phyloP scores from a whole-genome alignment of 1,140 invertebrate species.

The Hylyphantes graminicola region DNA sequence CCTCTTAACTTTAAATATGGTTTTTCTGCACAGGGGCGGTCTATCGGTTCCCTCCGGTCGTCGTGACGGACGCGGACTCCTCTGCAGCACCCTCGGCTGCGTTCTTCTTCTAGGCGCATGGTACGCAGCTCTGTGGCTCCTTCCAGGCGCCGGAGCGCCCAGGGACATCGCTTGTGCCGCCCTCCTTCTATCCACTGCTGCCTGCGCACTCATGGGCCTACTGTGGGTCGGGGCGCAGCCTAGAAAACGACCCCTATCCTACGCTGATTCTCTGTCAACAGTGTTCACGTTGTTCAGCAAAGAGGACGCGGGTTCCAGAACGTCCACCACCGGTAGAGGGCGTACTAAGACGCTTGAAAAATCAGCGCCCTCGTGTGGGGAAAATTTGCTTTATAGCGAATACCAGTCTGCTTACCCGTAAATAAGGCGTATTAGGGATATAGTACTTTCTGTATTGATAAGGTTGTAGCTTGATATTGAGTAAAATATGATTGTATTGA shows the following conservation, averaged over 20 bases:
- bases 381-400: conserved; percentile 57
- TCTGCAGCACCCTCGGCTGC: conserved; percentile 64
- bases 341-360: conserved; percentile 44
- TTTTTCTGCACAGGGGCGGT: too few relatives aligned
- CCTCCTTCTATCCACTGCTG: conserved; percentile 64
- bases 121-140: conserved; percentile 64
- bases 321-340: conserved; percentile 38
- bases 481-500: too few relatives aligned
- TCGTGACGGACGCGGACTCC: conserved; percentile 66
- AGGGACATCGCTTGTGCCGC: conserved; percentile 65
- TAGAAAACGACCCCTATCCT: conserved; percentile 36
- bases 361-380: conserved; percentile 13
- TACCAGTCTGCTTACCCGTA: conserved; percentile 61
- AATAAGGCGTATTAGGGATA: neutral
- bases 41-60: conserved; percentile 65
- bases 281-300: conserved; percentile 61
- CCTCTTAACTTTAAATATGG: too few relatives aligned
- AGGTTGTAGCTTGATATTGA: too few relatives aligned
- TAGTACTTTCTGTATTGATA: too few relatives aligned
- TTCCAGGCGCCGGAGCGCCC: conserved; percentile 56
- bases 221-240: conserved; percentile 62
- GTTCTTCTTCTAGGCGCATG: conserved; percentile 65
- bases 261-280: conserved; percentile 61
- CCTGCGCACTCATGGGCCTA: conserved; percentile 65
- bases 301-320: conserved; percentile 37